Evolutionary conservation across 2,888 invertebrate genomes (phyloP), one percentile per base, ranked within the genome.

Genomic region (Cistogaster globosa): DNA sequence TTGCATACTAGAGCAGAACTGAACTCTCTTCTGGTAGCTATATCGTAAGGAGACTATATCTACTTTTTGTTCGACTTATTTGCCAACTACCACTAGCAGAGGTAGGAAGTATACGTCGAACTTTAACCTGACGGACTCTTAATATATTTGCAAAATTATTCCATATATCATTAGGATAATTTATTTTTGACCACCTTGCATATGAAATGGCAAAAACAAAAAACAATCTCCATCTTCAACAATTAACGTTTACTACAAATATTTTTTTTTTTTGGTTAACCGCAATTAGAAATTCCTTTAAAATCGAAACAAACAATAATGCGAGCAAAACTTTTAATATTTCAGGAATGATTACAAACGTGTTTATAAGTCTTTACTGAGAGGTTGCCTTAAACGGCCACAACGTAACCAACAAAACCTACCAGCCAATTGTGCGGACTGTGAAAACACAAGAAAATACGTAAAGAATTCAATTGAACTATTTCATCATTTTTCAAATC

Each of bases 401-500:
- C 92, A 92, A 86, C 89, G 92, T 55, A 91, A 91, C 86, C 91
- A 91, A 87, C 91, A 91, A 80, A 91, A 92, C 82, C 84, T 91
- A 81, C 90, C 92, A 76, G 90, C 89, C 69, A 91, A 91, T 88
- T 92, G 92, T 83, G 89, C 90, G 76, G 91, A 91, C 82, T 92
- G 92, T 83, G 92, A 92, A 88, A 91, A 91, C 77, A 92, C 92
- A n/a, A 89, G 92, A 69, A 92, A 92, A 86, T 92, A 92, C 87
- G 92, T 92, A 12, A 92, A 92, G 82, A 91, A 89, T 75, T 92
- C 92, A 53, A 92, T 92, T 42, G 91, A 92, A 86, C 86, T 92
- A 53, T 92, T 91, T 87, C 92, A 92, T 79, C 92, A 92, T 83
- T 92, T 92, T 76, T 93, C 93, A n/a, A 92, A 92, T 89, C 92